Conservation (phyloP, 1,140 invertebrate species). For the Leptinotarsa texana region DNA sequence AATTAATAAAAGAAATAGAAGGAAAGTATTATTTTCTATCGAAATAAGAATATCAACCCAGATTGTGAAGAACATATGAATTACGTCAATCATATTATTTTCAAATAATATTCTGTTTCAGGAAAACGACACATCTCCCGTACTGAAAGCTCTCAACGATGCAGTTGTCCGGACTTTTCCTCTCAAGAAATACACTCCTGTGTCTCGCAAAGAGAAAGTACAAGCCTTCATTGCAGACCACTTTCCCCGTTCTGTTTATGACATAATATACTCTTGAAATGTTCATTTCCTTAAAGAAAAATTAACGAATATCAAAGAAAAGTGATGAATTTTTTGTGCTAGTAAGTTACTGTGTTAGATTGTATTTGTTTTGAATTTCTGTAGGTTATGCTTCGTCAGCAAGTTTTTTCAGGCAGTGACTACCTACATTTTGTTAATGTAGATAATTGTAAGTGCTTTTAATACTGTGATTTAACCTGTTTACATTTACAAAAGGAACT, state of each 20-base stretch:
- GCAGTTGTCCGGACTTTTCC: slow-evolving; percentile 79
- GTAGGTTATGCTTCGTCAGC: no score
- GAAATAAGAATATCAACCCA: no score
- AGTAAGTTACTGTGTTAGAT: not conserved
- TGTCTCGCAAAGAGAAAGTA: slow-evolving; percentile 73
- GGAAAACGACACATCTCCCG: slow-evolving; percentile 73
- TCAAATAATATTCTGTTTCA: slow-evolving; percentile 48
- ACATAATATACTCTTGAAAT: slow-evolving; percentile 47
- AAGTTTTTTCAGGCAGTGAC: no score
- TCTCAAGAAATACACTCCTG: slow-evolving; percentile 76
- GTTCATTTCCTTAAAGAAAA: no score
- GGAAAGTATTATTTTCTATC: no score
- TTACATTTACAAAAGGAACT: no score
- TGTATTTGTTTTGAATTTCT: slow-evolving; percentile 4
- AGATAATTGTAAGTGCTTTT: no score
- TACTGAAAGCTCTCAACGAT: slow-evolving; percentile 72
- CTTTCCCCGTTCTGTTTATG: slow-evolving; percentile 65
- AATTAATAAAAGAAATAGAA: no score
- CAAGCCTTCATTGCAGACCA: slow-evolving; percentile 78
- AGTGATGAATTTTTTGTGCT: not conserved
- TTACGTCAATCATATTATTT: no score
- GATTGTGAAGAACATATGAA: no score
- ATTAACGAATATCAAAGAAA: not conserved
- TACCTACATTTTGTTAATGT: no score
- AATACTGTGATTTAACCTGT: no score